Conservation (phyloP, 1,140 invertebrate species). For the Brachionus manjavacas region DNA sequence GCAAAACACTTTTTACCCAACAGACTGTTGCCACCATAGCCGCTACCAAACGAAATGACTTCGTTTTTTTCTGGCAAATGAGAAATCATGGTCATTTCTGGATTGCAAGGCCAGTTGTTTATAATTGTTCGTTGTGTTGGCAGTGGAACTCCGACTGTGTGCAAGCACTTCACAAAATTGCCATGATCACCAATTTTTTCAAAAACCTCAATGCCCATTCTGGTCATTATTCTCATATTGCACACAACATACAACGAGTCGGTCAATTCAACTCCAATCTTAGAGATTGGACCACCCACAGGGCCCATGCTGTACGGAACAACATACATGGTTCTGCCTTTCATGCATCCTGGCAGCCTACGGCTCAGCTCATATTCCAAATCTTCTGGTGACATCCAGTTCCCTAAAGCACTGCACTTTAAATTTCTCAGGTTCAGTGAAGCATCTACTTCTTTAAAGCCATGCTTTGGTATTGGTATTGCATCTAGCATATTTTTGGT, state of each 20-base stretch:
- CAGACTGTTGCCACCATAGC: conserved; percentile 88
- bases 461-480: conserved; percentile 61
- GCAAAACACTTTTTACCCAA: conserved; percentile 99
- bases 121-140: conserved; percentile 60
- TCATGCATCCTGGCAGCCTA: conserved; percentile 90
- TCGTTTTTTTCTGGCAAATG: conserved; percentile 68
- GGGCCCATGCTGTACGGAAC: conserved; percentile 99
- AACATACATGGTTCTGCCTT: conserved; percentile 96
- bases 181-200: conserved; percentile 47
- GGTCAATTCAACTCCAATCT: conserved; percentile 92
- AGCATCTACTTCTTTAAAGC: conserved; percentile 43
- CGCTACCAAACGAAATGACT: conserved; percentile 87
- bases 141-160: conserved; percentile 81
- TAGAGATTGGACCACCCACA: conserved; percentile 74
- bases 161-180: conserved; percentile 69
- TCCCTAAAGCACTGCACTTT: conserved; percentile 66
- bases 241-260: conserved; percentile 95
- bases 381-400: conserved; percentile 84
- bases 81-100: conserved; percentile 64
- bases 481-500: conserved; percentile 75
- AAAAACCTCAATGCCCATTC: conserved; percentile 71
- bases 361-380: conserved; percentile 76
- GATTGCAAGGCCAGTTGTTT: conserved; percentile 75
- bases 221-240: conserved; percentile 96
- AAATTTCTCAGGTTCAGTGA: conserved; percentile 38